Evolutionary conservation across 2,113 vertebrate genomes (phyloP), one percentile per base, ranked within the genome.

Genomic region (Mustelus asterias): DNA sequence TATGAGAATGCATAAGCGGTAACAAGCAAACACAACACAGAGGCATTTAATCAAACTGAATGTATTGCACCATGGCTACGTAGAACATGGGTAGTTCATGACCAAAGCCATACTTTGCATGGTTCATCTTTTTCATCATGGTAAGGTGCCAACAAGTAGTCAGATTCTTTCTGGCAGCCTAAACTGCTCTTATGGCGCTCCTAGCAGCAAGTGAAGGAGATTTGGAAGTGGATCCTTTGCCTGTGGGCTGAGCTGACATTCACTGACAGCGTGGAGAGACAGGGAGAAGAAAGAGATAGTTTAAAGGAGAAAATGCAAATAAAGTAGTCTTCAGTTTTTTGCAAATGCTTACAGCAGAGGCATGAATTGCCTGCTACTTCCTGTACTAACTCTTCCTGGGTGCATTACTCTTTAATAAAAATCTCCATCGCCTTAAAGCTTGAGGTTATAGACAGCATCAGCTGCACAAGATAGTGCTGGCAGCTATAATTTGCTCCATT

Each of bases 391-490:
- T 63, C 63, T 37, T 67, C n/a, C 8, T 93, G 60, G 60, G 33
- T 65, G 60, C n/a, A 67, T 93, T 65, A 65, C 89, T 65, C 60
- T 22, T 1, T 93, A 65, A 65, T 65, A 37, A 63, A 37, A 92
- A 93, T 10, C 89, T 93, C 33, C 89, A 67, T 20, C 8, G 60
- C 60, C 89, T 93, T 63, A 65, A 63, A 93, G 89, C 60, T 67
- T 96, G 95, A 95, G 88, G 96, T 90, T 96, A 96, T 97, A 96
- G 96, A 96, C 29, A 95, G 96, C 96, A 97, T 97, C 96, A 96
- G 96, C 97, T 96, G 96, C 96, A 96, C 88, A 29, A 16, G 85
- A 96, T 10, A 96, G 96, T 96, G 96, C 96, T 96, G 96, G 96
- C 97, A 97, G 96, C 96, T 97, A 96, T 96, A 95, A 95, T 69